Percentiles rank a stretch among this genome's conserved stretches.
phyloP scores from a whole-genome alignment of 2,888 invertebrate species.

The Mimachlamys varia region DNA sequence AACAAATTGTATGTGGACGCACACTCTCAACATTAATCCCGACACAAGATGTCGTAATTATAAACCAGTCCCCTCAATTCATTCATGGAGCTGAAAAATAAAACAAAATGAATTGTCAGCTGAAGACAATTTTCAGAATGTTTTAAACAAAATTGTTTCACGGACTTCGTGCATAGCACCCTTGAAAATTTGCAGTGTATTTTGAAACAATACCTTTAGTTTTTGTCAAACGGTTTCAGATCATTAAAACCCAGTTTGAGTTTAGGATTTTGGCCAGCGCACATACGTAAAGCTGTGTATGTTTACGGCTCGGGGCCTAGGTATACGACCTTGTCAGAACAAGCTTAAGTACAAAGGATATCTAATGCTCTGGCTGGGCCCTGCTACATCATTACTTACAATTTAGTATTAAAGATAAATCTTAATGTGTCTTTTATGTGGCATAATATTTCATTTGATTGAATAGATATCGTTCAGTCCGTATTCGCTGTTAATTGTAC shows the following conservation, averaged over 20 bases:
- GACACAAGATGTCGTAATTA: not conserved
- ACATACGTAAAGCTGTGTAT: not conserved
- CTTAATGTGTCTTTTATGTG: slow-evolving; percentile 14
- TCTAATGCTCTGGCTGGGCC: not conserved
- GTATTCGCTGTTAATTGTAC: not conserved
- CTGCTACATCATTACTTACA: slow-evolving; percentile 22
- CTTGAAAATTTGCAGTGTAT: not conserved
- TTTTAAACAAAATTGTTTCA: not conserved
- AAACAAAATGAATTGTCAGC: not conserved
- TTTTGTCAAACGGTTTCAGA: not conserved
- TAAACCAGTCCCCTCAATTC: not conserved
- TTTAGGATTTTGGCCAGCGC: not conserved
- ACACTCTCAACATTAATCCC: not conserved
- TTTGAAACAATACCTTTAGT: not conserved
- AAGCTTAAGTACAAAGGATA: not conserved
- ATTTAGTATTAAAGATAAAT: slow-evolving; percentile 34
- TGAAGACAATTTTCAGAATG: not conserved
- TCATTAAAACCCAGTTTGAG: not conserved
- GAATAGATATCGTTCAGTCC: not conserved
- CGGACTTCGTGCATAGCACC: not conserved
- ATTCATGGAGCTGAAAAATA: not conserved
- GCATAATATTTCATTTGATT: slow-evolving; percentile 34
- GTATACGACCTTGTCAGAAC: not conserved
- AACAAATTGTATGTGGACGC: not conserved
- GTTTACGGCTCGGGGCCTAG: not conserved